Evolutionary conservation across 2,113 vertebrate species (phyloP), one percentile per base, ranked within the genome.

Genomic region (Cariama cristata): DNA sequence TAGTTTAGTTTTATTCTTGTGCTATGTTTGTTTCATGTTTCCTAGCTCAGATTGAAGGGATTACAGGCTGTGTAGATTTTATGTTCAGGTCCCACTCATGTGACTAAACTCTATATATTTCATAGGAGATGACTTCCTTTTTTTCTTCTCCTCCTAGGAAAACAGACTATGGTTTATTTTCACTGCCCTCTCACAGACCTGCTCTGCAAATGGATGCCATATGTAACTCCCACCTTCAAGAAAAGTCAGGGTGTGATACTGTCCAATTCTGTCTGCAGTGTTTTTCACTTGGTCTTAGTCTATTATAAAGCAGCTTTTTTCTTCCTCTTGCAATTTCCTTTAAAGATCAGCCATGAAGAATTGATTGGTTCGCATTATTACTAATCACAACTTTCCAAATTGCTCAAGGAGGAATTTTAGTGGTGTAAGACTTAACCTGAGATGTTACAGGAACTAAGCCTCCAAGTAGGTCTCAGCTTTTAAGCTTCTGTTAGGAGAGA

Each of bases 1-100:
- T 94, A 94, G 97, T 96, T 96, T 87, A 66, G 93, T 96, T 97
- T 97, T 97, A 93, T 97, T 94, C 96, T 66, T 27, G 47, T 90
- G 87, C 93, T 95, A 2, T 93, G 93, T 94, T 95, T 96, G 87
- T 95, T 97, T 93, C 85, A n/a, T 68, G 66, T 93, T 94, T 88
- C 84, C 77, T 90, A 62, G 93, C 95, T 94, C 87, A 94, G 84
- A 94, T 66, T 93, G 93, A 97, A 94, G n/a, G 86, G 89, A 87
- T 96, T 95, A 96, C 58, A 89, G 76, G 27, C 81, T 94, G 58
- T 66, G 45, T 87, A 79, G 91, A 79, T 93, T 87, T 89, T 62
- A 53, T 79, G 42, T 82, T 96, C 62, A 28, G 74, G 75, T 94
- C 55, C 58, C 12, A 40, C 47, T 96, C 87, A 26, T 1, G 15